A percentile compares a stretch with the other conserved stretches of the same genome.
Conservation (phyloP, 2,797 vertebrate genomes). For the Emydoidea blandingii region DNA sequence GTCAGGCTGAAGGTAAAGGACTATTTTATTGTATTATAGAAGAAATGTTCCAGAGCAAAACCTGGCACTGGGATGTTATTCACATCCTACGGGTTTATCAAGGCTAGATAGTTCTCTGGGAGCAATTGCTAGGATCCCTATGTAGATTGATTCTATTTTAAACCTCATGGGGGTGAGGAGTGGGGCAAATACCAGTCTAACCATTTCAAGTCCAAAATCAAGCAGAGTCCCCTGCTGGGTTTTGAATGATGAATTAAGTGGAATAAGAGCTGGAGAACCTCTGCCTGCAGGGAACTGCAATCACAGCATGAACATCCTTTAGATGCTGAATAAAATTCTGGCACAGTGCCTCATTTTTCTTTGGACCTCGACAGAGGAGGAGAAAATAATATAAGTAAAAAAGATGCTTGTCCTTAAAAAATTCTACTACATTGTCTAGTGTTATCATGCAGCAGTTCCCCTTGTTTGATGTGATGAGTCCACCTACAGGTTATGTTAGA, state of each 20-base stretch:
- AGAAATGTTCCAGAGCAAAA: constrained; percentile 27
- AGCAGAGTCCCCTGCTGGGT: constrained; percentile 63
- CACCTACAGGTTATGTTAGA: constrained; percentile 67
- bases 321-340: constrained; percentile 71
- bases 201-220: constrained; percentile 71
- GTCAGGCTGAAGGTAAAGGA: background rate
- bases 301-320: constrained; percentile 77
- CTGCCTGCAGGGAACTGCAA: constrained; percentile 70
- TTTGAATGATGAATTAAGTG: constrained; percentile 76
- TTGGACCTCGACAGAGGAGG: constrained; percentile 56
- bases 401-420: constrained; percentile 21
- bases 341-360: constrained; percentile 75
- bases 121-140: constrained; percentile 34
- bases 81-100: constrained; percentile 45
- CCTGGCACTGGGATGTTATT: constrained; percentile 63
- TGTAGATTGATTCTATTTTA: constrained; percentile 64
- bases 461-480: constrained; percentile 66
- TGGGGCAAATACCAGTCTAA: constrained; percentile 63
- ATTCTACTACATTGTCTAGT: background rate
- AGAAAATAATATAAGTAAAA: constrained; percentile 50
- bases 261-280: constrained; percentile 74
- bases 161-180: constrained; percentile 50
- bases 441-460: background rate
- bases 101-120: constrained; percentile 30
- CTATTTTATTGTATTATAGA: background rate